A percentile compares a stretch with the other conserved stretches of the same genome.
phyloP scores from a whole-genome alignment of 2,113 vertebrate genomes.

The Poeciliopsis occidentalis region DNA sequence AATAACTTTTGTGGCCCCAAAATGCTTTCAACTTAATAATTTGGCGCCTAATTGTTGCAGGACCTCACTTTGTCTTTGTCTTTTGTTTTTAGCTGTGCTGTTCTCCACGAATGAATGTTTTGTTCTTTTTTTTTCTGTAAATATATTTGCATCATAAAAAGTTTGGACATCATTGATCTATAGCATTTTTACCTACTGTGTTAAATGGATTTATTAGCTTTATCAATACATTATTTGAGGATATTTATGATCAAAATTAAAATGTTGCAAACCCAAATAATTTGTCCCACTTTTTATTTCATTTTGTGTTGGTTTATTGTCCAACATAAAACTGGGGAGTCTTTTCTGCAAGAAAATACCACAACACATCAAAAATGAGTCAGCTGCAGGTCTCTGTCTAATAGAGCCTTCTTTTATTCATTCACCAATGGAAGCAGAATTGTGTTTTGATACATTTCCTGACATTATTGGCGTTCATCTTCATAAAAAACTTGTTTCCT shows the following conservation, averaged over 20 bases:
- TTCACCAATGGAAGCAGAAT: neutral
- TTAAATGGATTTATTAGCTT: too few species aligned
- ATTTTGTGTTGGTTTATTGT: neutral
- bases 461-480: neutral
- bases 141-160: slow-evolving; percentile 53
- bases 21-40: too few species aligned
- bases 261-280: too few species aligned
- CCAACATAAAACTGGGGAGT: neutral
- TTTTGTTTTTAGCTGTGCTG: slow-evolving; percentile 62
- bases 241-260: too few species aligned
- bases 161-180: too few species aligned
- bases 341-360: neutral
- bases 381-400: neutral
- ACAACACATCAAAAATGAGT: neutral
- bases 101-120: slow-evolving; percentile 66
- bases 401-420: neutral
- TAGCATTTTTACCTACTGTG: too few species aligned
- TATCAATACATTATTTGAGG: too few species aligned
- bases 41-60: slow-evolving; percentile 29
- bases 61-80: slow-evolving; percentile 55
- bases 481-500: neutral
- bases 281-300: neutral
- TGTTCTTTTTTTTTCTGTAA: slow-evolving; percentile 64
- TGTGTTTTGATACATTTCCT: neutral
- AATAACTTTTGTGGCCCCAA: too few species aligned